A percentile compares a stretch with the other conserved stretches of the same genome.
Evolutionary conservation across 2,888 invertebrate species (phyloP).

Genomic region (Marasmarcha lunaedactyla): DNA sequence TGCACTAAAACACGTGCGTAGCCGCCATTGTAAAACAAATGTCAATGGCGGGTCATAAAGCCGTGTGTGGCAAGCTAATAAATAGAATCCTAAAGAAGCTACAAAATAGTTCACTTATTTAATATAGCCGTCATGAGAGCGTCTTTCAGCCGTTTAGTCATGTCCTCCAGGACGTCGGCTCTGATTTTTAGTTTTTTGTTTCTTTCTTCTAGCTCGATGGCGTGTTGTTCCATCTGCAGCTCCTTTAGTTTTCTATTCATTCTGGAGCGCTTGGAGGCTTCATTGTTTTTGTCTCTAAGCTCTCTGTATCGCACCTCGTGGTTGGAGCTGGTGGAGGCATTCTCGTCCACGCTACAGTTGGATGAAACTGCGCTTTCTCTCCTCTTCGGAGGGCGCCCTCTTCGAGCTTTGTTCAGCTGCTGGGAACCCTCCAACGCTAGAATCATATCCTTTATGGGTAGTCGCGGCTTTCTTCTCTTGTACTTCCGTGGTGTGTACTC

Average conservation of each 20-base stretch:
- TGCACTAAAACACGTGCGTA: background rate
- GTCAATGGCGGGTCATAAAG: background rate
- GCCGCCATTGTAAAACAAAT: background rate
- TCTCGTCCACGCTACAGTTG: conserved; percentile 51
- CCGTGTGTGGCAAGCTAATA: background rate
- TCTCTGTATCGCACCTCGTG: conserved; percentile 73
- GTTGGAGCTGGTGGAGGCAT: conserved; percentile 43
- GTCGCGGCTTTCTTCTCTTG: conserved; percentile 42
- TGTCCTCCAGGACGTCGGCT: conserved; percentile 76
- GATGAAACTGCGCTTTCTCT: conserved; percentile 56
- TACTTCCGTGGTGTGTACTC: conserved; percentile 39
- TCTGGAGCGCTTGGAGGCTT: conserved; percentile 80
- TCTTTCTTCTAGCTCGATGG: conserved; percentile 68
- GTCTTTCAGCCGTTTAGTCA: conserved; percentile 74
- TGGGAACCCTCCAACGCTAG: conserved; percentile 48
- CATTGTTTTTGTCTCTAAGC: conserved; percentile 81
- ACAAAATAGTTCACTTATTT: conserved; percentile 48
- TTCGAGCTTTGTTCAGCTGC: conserved; percentile 41
- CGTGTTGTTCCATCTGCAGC: conserved; percentile 64
- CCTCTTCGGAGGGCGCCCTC: conserved; percentile 70
- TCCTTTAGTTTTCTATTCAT: conserved; percentile 76
- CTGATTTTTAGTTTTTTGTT: conserved; percentile 75
- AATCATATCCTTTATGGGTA: conserved; percentile 55
- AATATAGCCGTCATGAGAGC: conserved; percentile 75
- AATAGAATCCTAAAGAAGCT: conserved; percentile 5